Base-by-base conservation (phyloP, 2,888 invertebrate species). In the Drosophila sordidula region DNA sequence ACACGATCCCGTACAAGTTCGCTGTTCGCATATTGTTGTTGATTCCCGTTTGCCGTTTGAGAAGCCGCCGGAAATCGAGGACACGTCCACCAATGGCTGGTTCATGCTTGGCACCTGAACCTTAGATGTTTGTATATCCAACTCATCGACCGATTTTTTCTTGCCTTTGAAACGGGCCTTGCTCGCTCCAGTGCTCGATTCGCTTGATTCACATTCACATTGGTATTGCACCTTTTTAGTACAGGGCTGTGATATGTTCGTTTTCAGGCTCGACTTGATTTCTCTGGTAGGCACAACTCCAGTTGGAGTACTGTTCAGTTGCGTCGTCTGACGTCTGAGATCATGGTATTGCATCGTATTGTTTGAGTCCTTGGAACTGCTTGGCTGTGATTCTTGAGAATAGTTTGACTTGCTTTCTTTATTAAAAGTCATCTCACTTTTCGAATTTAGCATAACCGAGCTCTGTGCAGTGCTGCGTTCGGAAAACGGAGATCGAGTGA, bases 1-100 rank as follows among this genome's bases (percentile, higher is more conserved):
- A 18, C 41, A 41, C 8, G 2, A 11, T 9, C 11, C 11, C 12
- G 1, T 18, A 12, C 41, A 41, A 5, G 6, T 6, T 18, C 41
- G 41, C 41, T 0, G 11, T 2, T 41, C 18, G 6, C 41, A 41
- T 18, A 41, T 11, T 16, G 11, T 12, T 12, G 11, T 12, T 5
- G 6, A 2, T 29, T 29, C 0, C 1, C n/a, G 6, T 0, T 18
- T 22, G 1, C 3, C 0, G 5, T n/a, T n/a, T n/a, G 4, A 9
- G 4, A 16, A 25, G 3, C 34, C 14, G 0, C 38, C 29, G 2
- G 2, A 41, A n/a, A 6, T 1, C 0, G 41, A 18, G 29, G 2
- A 18, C 1, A 11, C 9, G 3, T 25, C 16, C 8, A 5, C 3
- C 4, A 51, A 4, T 4, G 16, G 3, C 4, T 4, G 11, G 5